phyloP scores from a whole-genome alignment of 2,888 invertebrate species.

The Ophion ellenae region DNA sequence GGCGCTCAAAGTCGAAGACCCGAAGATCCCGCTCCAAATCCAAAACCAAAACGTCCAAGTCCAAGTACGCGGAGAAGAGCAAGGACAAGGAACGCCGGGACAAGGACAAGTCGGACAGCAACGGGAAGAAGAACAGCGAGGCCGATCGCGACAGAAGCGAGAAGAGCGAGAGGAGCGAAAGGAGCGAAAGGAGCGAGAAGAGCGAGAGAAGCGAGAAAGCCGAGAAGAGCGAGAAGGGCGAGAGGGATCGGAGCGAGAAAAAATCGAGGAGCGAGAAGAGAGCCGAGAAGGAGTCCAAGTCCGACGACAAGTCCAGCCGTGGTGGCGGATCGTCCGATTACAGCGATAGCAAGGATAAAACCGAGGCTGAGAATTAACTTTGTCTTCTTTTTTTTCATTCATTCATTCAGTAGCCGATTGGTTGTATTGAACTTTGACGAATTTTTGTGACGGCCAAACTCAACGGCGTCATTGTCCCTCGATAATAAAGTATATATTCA shows the following conservation, averaged over 20 bases:
- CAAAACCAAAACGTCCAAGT: constrained; percentile 82
- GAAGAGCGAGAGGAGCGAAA: constrained; percentile 73
- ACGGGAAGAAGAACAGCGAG: constrained; percentile 79
- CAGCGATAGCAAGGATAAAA: constrained; percentile 72
- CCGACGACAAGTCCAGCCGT: constrained; percentile 74
- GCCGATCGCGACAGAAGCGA: constrained; percentile 70
- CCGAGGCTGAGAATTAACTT: constrained; percentile 75
- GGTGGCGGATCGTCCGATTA: constrained; percentile 68
- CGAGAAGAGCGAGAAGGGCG: constrained; percentile 77
- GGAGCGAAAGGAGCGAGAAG: constrained; percentile 73
- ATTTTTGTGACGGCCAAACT: background rate
- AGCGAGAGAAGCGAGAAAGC: constrained; percentile 79
- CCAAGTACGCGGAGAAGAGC: constrained; percentile 81
- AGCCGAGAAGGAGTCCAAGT: constrained; percentile 75
- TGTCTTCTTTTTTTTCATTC: background rate
- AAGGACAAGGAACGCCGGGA: constrained; percentile 77
- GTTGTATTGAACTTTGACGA: background rate
- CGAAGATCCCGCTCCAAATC: constrained; percentile 84
- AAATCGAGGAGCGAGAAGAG: constrained; percentile 78
- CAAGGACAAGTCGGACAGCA: constrained; percentile 79
- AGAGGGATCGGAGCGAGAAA: constrained; percentile 79
- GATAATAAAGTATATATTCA: background rate
- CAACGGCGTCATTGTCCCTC: background rate
- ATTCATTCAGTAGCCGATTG: constrained; percentile 23
- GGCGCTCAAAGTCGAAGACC: constrained; percentile 85